Evolutionary conservation across 2,888 invertebrate genomes (phyloP), one percentile per base, ranked within the genome.

Genomic region (Orchesellides sinensis): DNA sequence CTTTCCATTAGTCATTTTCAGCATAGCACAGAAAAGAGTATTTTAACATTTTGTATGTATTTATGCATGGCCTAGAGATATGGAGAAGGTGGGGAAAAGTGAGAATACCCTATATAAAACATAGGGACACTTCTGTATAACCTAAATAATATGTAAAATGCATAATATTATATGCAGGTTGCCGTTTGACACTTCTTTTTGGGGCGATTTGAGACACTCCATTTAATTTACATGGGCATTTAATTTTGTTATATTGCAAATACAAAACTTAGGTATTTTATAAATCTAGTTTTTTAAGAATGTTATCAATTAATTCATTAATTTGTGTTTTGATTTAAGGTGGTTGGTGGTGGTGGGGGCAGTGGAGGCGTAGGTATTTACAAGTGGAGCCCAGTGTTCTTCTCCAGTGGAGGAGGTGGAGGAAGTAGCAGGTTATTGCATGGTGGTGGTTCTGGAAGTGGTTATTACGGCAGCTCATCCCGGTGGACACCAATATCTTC

Each of bases 381-480:
- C 59, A 84, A 84, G 29, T 84, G 84, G 84, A 81, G 81, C 54
- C 84, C 84, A 10, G 61, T 81, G 12, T 84, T 77, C 40, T 84
- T 84, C 25, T 63, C 72, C 27, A 80, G 75, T 27, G 74, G 52
- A 25, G 45, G 10, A 14, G 25, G 40, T 3, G 14, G 2, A n/a
- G 25, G 52, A 10, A 54, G 12, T 19, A 17, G 29, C 21, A 19
- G 23, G 2, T 25, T 49, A 19, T 61, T 25, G 21, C 32, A 49
- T n/a, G 40, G 23, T 17, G 40, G 25, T 10, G 63, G 66, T 23
- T 14, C 14, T 52, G 35, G 6, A 8, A 27, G 63, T 21, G 35
- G 54, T 54, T 75, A 52, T 25, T 23, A 61, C 2, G 63, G 35
- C 35, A 74, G 23, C 35, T 6, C 65, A 35, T 65, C 74, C 4